Percentiles rank a stretch among this genome's conserved stretches.
These are phyloP conservation scores for Tragopan temminckii DNA, from an alignment of 2,797 vertebrate species.

Conservation along the genomic window DNA sequence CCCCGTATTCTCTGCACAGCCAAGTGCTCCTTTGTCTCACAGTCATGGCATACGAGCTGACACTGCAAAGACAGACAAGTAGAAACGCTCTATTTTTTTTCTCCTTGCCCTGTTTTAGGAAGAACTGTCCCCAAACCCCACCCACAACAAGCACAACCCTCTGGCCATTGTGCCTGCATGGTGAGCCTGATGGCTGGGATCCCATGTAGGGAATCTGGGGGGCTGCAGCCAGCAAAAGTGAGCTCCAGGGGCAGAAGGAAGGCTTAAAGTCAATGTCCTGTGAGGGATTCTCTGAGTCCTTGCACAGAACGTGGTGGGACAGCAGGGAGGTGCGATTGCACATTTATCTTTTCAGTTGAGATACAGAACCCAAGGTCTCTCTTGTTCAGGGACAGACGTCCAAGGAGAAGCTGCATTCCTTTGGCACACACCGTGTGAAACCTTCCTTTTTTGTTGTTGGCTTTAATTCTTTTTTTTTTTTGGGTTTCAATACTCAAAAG, in stretches of 20 bases:
- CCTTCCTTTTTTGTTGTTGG: neutral
- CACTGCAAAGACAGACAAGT: neutral
- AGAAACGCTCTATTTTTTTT: neutral
- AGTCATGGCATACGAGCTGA: neutral
- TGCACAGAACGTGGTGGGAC: neutral
- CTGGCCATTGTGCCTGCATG: fast-evolving
- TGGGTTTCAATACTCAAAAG: neutral
- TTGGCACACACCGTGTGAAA: constrained; percentile 9
- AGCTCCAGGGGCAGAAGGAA: neutral
- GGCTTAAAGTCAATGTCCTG: neutral
- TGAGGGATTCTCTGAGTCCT: neutral
- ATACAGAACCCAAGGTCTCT: constrained; percentile 55
- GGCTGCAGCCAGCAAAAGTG: neutral
- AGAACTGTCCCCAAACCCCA: neutral
- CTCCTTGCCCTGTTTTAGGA: neutral
- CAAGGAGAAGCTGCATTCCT: constrained; percentile 30
- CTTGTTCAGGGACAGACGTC: constrained; percentile 55
- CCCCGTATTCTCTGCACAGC: neutral
- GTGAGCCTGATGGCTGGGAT: neutral
- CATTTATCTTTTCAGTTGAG: constrained; percentile 30
- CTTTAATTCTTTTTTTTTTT: neutral
- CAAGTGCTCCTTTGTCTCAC: neutral
- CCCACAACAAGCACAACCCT: neutral
- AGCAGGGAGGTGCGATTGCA: neutral
- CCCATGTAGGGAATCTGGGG: fast-evolving